These are phyloP conservation scores for Dasysyrphus albostriatus DNA, from an alignment of 2,888 invertebrate genomes.

Conservation along the genomic window DNA sequence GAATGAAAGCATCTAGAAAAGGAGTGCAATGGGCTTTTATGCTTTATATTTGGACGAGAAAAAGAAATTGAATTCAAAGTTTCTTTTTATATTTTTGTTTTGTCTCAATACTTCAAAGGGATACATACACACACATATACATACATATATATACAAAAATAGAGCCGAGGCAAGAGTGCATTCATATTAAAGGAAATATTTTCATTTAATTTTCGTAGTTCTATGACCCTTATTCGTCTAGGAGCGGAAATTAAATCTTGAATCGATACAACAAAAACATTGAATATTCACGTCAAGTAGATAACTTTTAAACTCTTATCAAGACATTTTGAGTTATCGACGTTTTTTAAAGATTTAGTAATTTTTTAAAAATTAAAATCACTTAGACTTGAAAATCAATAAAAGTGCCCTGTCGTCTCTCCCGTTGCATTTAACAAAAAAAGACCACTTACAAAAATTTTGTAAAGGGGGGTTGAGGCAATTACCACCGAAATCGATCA, in stretches of 20 bases:
- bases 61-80: slow-evolving; percentile 30
- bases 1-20: background rate
- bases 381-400: too few species aligned
- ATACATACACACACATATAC: too few species aligned
- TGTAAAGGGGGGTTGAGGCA: too few species aligned
- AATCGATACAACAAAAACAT: background rate
- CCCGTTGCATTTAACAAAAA: too few species aligned
- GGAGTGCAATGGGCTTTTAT: slow-evolving; percentile 42
- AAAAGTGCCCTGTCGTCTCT: too few species aligned
- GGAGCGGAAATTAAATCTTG: background rate
- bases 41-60: slow-evolving; percentile 31
- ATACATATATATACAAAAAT: too few species aligned
- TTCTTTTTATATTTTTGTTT: background rate
- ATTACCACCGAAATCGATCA: too few species aligned
- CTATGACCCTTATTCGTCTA: slow-evolving; percentile 5
- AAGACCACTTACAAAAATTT: too few species aligned
- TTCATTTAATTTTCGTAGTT: slow-evolving; percentile 23
- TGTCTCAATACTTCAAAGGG: background rate
- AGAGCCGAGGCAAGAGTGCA: background rate
- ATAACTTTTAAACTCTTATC: too few species aligned
- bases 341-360: too few species aligned
- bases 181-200: background rate
- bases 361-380: too few species aligned
- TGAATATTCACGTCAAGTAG: background rate
- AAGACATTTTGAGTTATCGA: too few species aligned